Percentiles rank a stretch among this genome's conserved stretches.
These are phyloP conservation scores for Leptoclinus maculatus DNA, from an alignment of 2,797 vertebrate species.

Conservation along the genomic window DNA sequence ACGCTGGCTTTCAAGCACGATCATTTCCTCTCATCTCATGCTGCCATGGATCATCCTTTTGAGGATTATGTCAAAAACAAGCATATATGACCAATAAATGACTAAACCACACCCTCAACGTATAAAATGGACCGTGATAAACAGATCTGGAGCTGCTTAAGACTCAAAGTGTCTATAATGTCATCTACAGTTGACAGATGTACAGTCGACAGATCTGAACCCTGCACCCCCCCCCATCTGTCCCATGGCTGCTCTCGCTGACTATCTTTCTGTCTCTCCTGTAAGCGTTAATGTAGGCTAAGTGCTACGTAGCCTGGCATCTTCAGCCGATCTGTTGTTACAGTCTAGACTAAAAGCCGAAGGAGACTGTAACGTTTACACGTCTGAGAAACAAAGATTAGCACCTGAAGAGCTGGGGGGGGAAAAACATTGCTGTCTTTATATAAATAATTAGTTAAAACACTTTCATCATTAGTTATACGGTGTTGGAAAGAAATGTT, in stretches of 20 bases:
- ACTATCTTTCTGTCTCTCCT: constrained; percentile 25
- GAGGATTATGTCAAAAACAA: background rate
- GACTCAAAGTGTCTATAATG: constrained; percentile 37
- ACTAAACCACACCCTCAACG: background rate
- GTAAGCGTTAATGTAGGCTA: constrained; percentile 19
- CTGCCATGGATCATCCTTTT: background rate
- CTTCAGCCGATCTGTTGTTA: constrained; percentile 16
- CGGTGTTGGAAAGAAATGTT: background rate
- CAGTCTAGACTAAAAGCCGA: constrained; percentile 34
- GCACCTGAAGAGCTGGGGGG: background rate
- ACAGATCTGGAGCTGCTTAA: constrained; percentile 15
- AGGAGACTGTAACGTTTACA: constrained; percentile 35
- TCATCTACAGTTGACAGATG: constrained; percentile 40
- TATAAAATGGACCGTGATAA: constrained; percentile 18
- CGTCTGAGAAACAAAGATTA: constrained; percentile 37
- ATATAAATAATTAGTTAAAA: constrained; percentile 12
- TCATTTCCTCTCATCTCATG: background rate
- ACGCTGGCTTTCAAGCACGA: background rate
- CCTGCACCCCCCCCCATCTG: constrained; percentile 43
- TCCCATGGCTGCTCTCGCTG: constrained; percentile 13
- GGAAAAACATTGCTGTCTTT: background rate
- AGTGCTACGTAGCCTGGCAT: constrained; percentile 38
- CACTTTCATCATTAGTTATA: background rate
- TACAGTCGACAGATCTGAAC: constrained; percentile 34
- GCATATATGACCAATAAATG: background rate